Conservation (phyloP, 2,888 invertebrate species). For the Augochlorella aurata region DNA sequence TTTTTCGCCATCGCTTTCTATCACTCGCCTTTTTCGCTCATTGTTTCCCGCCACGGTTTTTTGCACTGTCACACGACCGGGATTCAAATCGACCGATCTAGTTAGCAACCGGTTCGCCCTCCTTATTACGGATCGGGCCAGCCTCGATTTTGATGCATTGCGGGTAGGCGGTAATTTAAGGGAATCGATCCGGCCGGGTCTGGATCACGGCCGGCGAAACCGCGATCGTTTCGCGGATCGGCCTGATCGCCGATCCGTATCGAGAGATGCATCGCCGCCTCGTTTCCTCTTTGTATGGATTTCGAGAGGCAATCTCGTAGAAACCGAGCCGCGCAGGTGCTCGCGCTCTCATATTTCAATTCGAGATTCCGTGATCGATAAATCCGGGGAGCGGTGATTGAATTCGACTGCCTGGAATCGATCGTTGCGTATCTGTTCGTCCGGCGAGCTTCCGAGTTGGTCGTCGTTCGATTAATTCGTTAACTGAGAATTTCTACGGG, state of each 20-base stretch:
- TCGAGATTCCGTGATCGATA: slow-evolving; percentile 43
- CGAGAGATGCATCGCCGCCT: slow-evolving; percentile 44
- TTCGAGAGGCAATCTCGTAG: slow-evolving; percentile 51
- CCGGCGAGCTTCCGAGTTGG: not conserved
- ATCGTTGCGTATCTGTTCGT: not conserved
- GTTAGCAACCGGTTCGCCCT: slow-evolving; percentile 55
- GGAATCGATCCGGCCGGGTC: slow-evolving; percentile 50
- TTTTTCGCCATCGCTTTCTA: not conserved
- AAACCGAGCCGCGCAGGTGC: slow-evolving; percentile 35
- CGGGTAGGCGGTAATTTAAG: slow-evolving; percentile 66
- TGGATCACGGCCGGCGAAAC: slow-evolving; percentile 52
- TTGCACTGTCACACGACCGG: slow-evolving; percentile 34
- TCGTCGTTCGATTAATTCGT: not conserved
- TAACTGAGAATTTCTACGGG: no score
- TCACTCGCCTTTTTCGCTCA: slow-evolving; percentile 8
- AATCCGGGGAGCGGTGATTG: slow-evolving; percentile 33
- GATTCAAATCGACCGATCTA: slow-evolving; percentile 60
- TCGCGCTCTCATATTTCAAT: slow-evolving; percentile 58
- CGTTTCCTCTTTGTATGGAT: slow-evolving; percentile 36
- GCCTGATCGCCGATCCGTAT: slow-evolving; percentile 66
- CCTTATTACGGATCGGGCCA: slow-evolving; percentile 45
- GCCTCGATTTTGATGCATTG: slow-evolving; percentile 57
- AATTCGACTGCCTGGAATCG: slow-evolving; percentile 23
- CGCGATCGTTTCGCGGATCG: slow-evolving; percentile 66
- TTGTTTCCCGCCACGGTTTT: slow-evolving; percentile 30